Evolutionary conservation across 2,113 vertebrate species (phyloP).

Genomic region (Vombatus ursinus): DNA sequence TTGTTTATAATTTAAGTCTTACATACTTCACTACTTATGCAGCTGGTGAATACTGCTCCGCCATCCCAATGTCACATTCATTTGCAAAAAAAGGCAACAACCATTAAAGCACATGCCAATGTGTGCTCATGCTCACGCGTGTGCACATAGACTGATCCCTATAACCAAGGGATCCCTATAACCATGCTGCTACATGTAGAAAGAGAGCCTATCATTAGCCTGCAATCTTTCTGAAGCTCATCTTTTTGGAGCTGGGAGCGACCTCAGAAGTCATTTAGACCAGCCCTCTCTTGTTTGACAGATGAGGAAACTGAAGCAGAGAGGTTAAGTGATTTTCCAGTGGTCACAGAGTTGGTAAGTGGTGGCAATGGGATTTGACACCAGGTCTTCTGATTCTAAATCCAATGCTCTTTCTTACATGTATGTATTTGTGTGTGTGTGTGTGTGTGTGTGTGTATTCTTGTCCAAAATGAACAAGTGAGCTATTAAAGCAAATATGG

Average conservation of each 20-base stretch:
- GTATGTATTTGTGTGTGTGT: no score
- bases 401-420: not conserved
- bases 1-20: slow-evolving; percentile 71
- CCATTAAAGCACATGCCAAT: not conserved
- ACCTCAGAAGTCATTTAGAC: not conserved
- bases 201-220: not conserved
- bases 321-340: not conserved
- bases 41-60: slow-evolving; percentile 52
- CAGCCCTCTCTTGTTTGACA: not conserved
- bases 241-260: not conserved
- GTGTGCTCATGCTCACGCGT: not conserved
- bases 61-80: slow-evolving; percentile 26
- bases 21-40: slow-evolving; percentile 66
- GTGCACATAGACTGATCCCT: not conserved
- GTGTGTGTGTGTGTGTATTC: not conserved
- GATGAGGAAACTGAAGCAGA: not conserved
- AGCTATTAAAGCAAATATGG: not conserved
- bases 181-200: not conserved
- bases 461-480: not conserved
- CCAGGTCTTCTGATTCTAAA: not conserved
- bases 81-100: slow-evolving; percentile 38
- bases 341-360: not conserved
- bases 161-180: not conserved
- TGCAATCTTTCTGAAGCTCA: not conserved
- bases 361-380: not conserved